Conservation (phyloP, 2,113 vertebrate genomes). For the Hippolais icterina region DNA sequence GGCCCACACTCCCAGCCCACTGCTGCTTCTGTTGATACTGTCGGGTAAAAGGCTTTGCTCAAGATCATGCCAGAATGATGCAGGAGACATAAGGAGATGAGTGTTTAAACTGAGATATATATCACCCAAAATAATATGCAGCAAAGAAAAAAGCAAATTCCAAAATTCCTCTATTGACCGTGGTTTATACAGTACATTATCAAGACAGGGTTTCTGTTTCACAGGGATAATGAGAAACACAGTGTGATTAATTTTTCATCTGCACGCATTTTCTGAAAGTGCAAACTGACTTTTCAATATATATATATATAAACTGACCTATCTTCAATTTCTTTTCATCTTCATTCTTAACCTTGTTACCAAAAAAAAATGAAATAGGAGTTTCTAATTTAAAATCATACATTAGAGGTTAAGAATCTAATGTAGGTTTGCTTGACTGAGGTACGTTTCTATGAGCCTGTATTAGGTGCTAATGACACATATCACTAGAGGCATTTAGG, state of each 20-base stretch:
- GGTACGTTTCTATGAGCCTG: not conserved
- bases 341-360: conserved; percentile 1
- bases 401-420: not conserved
- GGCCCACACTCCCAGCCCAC: not conserved
- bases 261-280: not conserved
- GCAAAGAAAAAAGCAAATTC: not conserved
- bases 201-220: not conserved
- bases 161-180: not conserved
- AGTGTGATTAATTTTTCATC: not conserved
- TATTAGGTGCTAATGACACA: not conserved
- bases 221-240: not conserved
- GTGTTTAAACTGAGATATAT: fast-evolving
- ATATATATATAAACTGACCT: not conserved
- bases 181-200: not conserved
- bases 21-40: not conserved
- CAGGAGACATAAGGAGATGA: not conserved
- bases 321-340: not conserved
- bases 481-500: not conserved
- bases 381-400: not conserved
- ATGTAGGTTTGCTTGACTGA: not conserved
- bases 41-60: not conserved
- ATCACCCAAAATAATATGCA: not conserved
- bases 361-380: not conserved
- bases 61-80: not conserved
- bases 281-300: not conserved